Percentiles rank a stretch among this genome's conserved stretches.
These are phyloP conservation scores for Drepana falcataria DNA, from an alignment of 2,888 invertebrate species.

Conservation along the genomic window DNA sequence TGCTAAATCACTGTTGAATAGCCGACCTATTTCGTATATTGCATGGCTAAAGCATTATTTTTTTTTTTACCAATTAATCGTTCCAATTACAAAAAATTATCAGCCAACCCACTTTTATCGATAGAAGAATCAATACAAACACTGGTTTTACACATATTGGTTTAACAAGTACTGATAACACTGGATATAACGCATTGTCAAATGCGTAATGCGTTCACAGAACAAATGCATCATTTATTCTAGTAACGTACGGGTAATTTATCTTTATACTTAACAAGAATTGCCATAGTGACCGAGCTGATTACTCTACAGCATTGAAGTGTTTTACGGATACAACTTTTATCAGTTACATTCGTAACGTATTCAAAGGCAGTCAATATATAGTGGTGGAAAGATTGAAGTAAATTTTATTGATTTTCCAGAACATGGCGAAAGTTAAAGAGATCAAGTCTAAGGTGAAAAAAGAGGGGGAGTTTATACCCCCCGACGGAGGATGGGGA, in stretches of 20 bases:
- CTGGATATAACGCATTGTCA: too few relatives aligned
- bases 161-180: neutral
- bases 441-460: conserved; percentile 49
- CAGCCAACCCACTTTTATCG: too few relatives aligned
- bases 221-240: too few relatives aligned
- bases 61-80: too few relatives aligned
- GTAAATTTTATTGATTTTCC: conserved; percentile 3
- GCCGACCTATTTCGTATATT: too few relatives aligned
- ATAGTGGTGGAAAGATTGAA: conserved; percentile 6
- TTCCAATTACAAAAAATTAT: too few relatives aligned
- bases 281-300: conserved; percentile 8
- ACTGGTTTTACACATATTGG: neutral
- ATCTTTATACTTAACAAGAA: neutral
- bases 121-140: neutral
- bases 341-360: conserved; percentile 38
- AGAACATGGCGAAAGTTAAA: conserved; percentile 45
- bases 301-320: conserved; percentile 13
- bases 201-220: too few relatives aligned
- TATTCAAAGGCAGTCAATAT: conserved; percentile 10
- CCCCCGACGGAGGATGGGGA: conserved; percentile 89
- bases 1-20: too few relatives aligned
- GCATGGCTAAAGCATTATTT: too few relatives aligned
- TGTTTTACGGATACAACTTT: conserved; percentile 19
- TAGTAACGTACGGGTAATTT: too few relatives aligned
- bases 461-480: conserved; percentile 77